phyloP scores from a whole-genome alignment of 2,888 invertebrate genomes.

The Apotomis betuletana region DNA sequence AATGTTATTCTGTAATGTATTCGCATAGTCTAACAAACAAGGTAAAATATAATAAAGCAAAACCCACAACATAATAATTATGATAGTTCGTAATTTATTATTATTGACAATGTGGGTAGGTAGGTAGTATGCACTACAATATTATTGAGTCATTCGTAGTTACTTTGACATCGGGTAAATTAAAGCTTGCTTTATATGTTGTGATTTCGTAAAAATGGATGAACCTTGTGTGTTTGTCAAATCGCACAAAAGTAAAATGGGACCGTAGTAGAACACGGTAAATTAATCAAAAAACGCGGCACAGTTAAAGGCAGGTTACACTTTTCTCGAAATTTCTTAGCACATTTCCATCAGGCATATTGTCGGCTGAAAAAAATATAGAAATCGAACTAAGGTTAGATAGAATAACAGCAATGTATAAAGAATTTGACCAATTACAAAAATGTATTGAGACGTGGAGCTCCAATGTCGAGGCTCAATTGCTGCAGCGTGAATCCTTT shows the following conservation, averaged over 20 bases:
- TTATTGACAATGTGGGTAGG: too few species aligned
- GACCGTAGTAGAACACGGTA: constrained; percentile 7
- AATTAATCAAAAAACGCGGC: constrained; percentile 5
- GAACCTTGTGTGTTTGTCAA: neutral
- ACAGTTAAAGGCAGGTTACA: constrained; percentile 5
- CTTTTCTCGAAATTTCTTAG: constrained; percentile 3
- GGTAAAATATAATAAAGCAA: too few species aligned
- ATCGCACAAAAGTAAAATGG: neutral
- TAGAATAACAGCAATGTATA: constrained; percentile 4
- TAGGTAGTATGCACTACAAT: too few species aligned
- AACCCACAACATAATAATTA: too few species aligned
- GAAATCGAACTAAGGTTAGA: constrained; percentile 7
- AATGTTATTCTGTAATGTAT: too few species aligned
- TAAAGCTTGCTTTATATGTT: too few species aligned
- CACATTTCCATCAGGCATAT: constrained; percentile 1
- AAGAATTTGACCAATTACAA: constrained; percentile 7
- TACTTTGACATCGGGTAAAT: too few species aligned
- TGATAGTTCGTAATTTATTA: too few species aligned
- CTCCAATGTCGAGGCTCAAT: neutral
- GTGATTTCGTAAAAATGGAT: too few species aligned
- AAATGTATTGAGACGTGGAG: constrained; percentile 3
- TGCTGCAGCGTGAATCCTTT: constrained; percentile 1
- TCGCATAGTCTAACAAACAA: too few species aligned
- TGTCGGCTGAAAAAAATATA: constrained; percentile 7
- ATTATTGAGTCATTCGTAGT: too few species aligned